Percentiles rank a stretch among this genome's conserved stretches.
Conservation (phyloP, 2,113 vertebrate genomes). For the Leptobrachium ailaonicum region DNA sequence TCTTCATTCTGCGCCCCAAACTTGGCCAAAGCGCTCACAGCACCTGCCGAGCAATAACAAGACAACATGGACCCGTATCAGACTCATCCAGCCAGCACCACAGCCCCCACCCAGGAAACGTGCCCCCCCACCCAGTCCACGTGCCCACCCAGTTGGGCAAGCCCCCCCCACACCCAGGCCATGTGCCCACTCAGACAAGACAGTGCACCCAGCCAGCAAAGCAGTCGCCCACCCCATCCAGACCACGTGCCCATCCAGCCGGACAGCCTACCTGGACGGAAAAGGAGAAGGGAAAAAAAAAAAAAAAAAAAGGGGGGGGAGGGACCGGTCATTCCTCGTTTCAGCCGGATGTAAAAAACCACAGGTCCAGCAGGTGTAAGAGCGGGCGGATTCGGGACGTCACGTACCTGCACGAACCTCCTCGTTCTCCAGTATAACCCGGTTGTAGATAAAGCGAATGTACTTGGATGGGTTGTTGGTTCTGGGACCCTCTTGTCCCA, state of each 20-base stretch:
- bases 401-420: slow-evolving; percentile 76
- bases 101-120: neutral
- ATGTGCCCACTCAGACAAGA: too few species aligned
- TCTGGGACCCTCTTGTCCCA: slow-evolving; percentile 78
- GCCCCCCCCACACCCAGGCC: too few species aligned
- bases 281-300: too few species aligned
- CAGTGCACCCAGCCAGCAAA: too few species aligned
- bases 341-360: neutral
- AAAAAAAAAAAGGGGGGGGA: too few species aligned
- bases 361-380: neutral
- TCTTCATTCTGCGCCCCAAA: slow-evolving; percentile 82
- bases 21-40: slow-evolving; percentile 79
- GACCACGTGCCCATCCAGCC: too few species aligned
- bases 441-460: slow-evolving; percentile 81
- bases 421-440: slow-evolving; percentile 77
- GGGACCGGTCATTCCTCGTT: neutral
- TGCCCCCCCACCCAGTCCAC: too few species aligned
- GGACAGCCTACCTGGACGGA: too few species aligned
- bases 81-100: neutral
- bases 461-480: slow-evolving; percentile 80
- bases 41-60: slow-evolving; percentile 58
- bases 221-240: too few species aligned
- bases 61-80: neutral
- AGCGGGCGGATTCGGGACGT: too few species aligned
- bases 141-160: too few species aligned